Base-by-base conservation (phyloP, 2,113 vertebrate genomes). In the Pitta sordida region DNA sequence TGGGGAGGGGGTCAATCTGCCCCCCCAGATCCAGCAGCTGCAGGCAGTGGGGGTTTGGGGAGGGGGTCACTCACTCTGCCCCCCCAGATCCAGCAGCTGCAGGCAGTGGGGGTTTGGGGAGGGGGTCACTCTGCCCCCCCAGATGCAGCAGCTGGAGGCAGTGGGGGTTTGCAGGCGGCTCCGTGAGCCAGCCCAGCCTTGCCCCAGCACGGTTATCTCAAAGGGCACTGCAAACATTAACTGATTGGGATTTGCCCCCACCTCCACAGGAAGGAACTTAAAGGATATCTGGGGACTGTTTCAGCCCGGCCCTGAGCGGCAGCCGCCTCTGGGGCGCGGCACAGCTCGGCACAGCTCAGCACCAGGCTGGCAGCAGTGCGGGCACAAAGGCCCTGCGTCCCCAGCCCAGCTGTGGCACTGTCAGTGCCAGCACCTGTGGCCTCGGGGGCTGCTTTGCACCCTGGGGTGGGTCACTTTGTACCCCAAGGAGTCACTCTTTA, bases 211-310 rank as follows among this genome's bases (percentile, higher is more conserved):
- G 27, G 83, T 92, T 96, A 96, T 97, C 95, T 91, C 34, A 26
- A 89, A 79, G 88, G 95, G 95, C 82, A 65, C 89, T 56, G 92
- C 91, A 92, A 95, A 95, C 89, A 96, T 64, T 53, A 88, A 89
- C 94, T 36, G 92, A 58, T 92, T 67, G 90, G 89, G 94, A 91
- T 95, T 93, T 82, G 91, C 94, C 94, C 93, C 86, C 91, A 91
- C 96, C 95, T 94, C 93, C 94, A 81, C 93, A 96, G 95, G 91
- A 96, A 96, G 96, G 95, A 95, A 94, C 89, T 88, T 6, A 63
- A 48, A 88, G 96, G 96, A 92, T 93, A 94, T 94, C 96, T 96
- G 84, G 93, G 94, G 77, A 39, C 82, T 73, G 82, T 75, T 94
- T 83, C 67, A 27, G 87, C 90, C 91, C 46, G n/a, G 91, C 93